Percentiles rank a stretch among this genome's conserved stretches.
Evolutionary conservation across 1,140 invertebrate species (phyloP).

Genomic region (Notospermus geniculatus): DNA sequence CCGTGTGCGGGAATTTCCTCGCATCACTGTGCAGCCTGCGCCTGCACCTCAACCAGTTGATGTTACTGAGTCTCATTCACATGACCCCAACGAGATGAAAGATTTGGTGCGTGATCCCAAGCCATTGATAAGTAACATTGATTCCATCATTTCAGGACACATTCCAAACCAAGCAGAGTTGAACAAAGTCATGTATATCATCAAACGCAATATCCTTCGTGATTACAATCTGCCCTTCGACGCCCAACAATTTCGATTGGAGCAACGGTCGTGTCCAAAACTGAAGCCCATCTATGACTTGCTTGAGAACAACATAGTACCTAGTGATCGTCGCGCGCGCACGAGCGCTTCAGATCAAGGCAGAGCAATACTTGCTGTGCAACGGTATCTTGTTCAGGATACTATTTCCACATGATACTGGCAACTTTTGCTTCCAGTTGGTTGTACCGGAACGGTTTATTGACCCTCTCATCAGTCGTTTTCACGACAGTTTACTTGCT

Average conservation of each 20-base stretch:
- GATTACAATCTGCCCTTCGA: constrained; percentile 6
- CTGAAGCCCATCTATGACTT: not conserved
- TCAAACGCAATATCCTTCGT: not conserved
- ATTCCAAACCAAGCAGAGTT: not conserved
- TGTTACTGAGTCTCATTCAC: too few species aligned
- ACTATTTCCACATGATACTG: not conserved
- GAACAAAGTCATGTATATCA: not conserved
- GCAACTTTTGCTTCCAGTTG: constrained; percentile 3
- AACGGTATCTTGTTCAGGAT: not conserved
- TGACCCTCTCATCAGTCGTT: not conserved
- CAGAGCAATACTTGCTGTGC: not conserved
- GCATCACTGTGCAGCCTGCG: too few species aligned
- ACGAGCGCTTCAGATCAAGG: not conserved
- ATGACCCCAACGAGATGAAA: not conserved
- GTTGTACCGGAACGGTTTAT: constrained; percentile 2
- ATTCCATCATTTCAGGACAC: not conserved
- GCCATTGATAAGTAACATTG: not conserved
- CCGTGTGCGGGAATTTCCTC: too few species aligned
- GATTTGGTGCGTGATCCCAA: not conserved
- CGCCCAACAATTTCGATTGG: not conserved
- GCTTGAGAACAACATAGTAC: constrained; percentile 4
- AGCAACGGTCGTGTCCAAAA: not conserved
- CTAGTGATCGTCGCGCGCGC: not conserved
- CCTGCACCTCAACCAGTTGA: too few species aligned
- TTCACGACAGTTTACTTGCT: not conserved